Evolutionary conservation across 2,888 invertebrate genomes (phyloP).

Genomic region (Melitaea athalia): DNA sequence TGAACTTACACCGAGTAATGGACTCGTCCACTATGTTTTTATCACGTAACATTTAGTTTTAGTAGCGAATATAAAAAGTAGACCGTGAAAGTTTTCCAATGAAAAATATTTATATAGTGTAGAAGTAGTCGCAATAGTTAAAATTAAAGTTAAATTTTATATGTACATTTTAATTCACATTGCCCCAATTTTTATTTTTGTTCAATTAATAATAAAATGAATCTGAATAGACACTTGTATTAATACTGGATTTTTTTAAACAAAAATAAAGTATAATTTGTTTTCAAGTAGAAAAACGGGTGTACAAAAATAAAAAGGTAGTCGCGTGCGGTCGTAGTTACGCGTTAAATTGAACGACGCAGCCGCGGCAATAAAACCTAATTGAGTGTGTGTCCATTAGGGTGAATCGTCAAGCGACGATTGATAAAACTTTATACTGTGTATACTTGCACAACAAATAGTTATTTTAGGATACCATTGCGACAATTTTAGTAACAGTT

Average conservation of each 20-base stretch:
- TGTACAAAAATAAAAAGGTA: conserved; percentile 75
- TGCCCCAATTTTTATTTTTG: neutral
- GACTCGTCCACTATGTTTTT: too few species aligned
- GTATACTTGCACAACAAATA: conserved; percentile 26
- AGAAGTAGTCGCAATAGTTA: too few species aligned
- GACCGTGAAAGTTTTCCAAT: neutral
- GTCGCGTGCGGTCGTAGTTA: conserved; percentile 68
- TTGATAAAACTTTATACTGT: conserved; percentile 47
- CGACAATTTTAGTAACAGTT: neutral
- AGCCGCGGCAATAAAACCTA: conserved; percentile 71
- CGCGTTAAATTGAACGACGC: conserved; percentile 76
- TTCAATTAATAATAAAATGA: neutral
- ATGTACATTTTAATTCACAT: neutral
- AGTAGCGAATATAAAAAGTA: conserved; percentile 7
- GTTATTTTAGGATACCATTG: conserved; percentile 17
- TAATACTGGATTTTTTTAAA: conserved; percentile 9
- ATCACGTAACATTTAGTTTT: neutral
- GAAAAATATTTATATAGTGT: neutral
- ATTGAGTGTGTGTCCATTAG: conserved; percentile 77
- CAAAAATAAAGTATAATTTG: conserved; percentile 28
- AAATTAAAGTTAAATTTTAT: too few species aligned
- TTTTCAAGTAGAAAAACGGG: conserved; percentile 48
- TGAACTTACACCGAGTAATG: neutral
- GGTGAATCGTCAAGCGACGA: conserved; percentile 55
- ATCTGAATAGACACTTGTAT: conserved; percentile 24